Base-by-base conservation (phyloP, 2,888 invertebrate species). In the Lasioglossum malachurum region DNA sequence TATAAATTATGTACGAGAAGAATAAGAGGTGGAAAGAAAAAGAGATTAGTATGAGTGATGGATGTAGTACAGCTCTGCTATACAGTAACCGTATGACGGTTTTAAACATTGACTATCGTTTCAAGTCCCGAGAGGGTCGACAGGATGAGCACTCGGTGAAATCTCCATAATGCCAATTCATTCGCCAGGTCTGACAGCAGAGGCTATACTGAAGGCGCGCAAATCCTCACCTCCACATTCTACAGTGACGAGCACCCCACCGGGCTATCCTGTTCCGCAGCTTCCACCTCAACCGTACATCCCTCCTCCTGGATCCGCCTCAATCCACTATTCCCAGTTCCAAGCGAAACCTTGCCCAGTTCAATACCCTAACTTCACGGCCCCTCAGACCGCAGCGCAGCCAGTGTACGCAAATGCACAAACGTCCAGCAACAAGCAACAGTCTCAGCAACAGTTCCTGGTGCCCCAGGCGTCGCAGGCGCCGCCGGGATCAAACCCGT, bases 251-350 rank as follows among this genome's bases (percentile, higher is more conserved):
- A 90, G 72, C 12, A 88, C 86, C 0, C 44, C 91, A 0, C 87
- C 91, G 12, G 77, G 88, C 5, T 94, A 92, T 67, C 92, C 94
- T 1, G 67, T 92, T 57, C 91, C 93, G 0, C 95, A 95, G 57
- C 84, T 95, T 78, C 95, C 95, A 4, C 95, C 95, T 7, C 95
- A 95, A 75, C 94, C 94, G 1, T 95, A 95, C 79, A 95, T 95
- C 69, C 95, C 95, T 19, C 95, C 95, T 0, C 95, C 95, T 7
- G 95, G 94, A 3, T 94, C 95, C 2, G 93, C 93, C 1, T 86
- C 94, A 7, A 93, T 94, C 7, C 92, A 94, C 35, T 95, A 94
- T 78, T 83, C 94, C 4, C 94, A 94, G 49, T 95, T 93, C 81
- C 94, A 93, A 64, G 86, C 89, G 0, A 94, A 94, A 35, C 76